phyloP scores from a whole-genome alignment of 2,888 invertebrate genomes.

The Diarsia dahlii region DNA sequence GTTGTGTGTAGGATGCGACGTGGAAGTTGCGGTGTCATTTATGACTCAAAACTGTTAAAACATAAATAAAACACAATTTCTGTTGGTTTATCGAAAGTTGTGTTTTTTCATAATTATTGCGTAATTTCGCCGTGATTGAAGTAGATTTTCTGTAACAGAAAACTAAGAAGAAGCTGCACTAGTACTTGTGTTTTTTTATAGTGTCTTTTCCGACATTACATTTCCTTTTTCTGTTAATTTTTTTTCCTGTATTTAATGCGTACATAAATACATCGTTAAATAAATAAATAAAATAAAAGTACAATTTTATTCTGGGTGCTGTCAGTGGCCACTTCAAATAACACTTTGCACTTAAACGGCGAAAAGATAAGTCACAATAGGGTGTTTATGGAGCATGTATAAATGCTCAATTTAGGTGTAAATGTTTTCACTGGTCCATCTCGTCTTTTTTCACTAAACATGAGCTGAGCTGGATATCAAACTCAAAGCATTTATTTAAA shows the following conservation, averaged over 20 bases:
- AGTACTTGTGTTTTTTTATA: not conserved
- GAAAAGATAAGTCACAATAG: not conserved
- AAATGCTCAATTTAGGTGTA: not conserved
- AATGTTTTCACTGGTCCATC: not conserved
- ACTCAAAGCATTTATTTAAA: no score
- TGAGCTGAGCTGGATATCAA: no score
- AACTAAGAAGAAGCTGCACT: not conserved
- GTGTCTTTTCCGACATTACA: not conserved
- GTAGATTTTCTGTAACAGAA: not conserved
- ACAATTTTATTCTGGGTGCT: not conserved
- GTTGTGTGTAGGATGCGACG: conserved; percentile 39
- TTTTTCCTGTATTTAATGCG: no score
- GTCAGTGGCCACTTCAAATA: not conserved
- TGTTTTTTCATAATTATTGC: not conserved
- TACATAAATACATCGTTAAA: no score
- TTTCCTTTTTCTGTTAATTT: no score
- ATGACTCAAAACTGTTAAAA: conserved; percentile 15
- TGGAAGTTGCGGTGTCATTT: conserved; percentile 41
- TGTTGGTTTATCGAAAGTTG: conserved; percentile 3
- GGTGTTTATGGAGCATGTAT: not conserved
- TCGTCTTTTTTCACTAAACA: not conserved
- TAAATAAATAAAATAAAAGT: not conserved
- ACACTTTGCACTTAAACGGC: not conserved
- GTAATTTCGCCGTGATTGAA: not conserved
- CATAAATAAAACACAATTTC: conserved; percentile 28